Percentiles rank a stretch among this genome's conserved stretches.
phyloP scores from a whole-genome alignment of 2,888 invertebrate species.

The Dasypogon diadema region DNA sequence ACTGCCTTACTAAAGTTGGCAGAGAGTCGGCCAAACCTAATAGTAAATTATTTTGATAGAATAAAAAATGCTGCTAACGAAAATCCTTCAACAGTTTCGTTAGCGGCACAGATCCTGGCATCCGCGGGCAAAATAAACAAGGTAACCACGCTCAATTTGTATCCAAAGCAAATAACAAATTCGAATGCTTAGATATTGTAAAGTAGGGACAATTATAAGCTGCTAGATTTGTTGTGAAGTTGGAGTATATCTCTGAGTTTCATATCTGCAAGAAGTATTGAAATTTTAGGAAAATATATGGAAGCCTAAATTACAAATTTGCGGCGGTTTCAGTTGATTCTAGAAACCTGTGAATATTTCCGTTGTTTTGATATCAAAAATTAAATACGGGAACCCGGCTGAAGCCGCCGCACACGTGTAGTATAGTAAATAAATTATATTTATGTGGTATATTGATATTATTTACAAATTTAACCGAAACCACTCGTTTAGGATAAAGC shows the following conservation, averaged over 20 bases:
- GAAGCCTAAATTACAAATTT: neutral
- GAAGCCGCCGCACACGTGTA: neutral
- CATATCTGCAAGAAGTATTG: no score
- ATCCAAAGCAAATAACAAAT: neutral
- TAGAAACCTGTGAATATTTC: no score
- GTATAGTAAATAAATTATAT: constrained; percentile 7
- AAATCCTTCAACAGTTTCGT: constrained; percentile 74
- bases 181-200: neutral
- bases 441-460: constrained; percentile 14
- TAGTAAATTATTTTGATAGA: constrained; percentile 78
- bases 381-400: no score
- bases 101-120: constrained; percentile 79
- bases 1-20: constrained; percentile 83
- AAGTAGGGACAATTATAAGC: neutral
- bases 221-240: neutral
- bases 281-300: neutral
- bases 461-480: constrained; percentile 15
- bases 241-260: neutral
- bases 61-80: constrained; percentile 78
- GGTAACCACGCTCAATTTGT: constrained; percentile 68
- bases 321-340: neutral
- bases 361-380: no score
- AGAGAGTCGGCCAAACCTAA: constrained; percentile 76
- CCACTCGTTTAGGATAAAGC: constrained; percentile 76
- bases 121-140: constrained; percentile 79